Conservation (phyloP, 23 tunicate genomes). For the Clavelina lepadiformis region DNA sequence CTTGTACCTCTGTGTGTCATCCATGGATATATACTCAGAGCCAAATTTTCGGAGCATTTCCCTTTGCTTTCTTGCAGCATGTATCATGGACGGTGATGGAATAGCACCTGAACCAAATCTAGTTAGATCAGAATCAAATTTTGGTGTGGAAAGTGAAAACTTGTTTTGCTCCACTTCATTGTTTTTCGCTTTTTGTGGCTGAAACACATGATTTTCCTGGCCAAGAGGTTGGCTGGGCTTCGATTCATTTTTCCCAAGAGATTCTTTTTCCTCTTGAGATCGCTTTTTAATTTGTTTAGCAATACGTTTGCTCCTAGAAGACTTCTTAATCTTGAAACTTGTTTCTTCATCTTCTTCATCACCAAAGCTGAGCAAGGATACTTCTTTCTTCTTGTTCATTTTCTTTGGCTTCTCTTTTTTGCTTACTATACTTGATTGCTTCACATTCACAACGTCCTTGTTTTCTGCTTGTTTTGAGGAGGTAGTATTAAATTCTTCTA, state of each 20-base stretch:
- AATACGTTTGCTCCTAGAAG: conserved; percentile 78
- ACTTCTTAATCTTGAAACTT: conserved; percentile 55
- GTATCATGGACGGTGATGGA: conserved; percentile 79
- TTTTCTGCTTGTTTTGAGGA: background rate
- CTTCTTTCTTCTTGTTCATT: conserved; percentile 14
- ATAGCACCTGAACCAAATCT: too few species aligned
- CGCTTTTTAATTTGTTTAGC: conserved; percentile 85
- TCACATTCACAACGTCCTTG: background rate
- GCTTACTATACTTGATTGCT: background rate
- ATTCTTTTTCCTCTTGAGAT: conserved; percentile 58
- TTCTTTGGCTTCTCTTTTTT: conserved; percentile 41
- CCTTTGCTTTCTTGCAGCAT: conserved; percentile 84
- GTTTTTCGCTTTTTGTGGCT: conserved; percentile 11
- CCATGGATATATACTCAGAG: conserved; percentile 54
- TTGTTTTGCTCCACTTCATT: background rate
- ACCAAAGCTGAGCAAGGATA: conserved; percentile 78
- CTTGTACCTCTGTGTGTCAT: conserved; percentile 53
- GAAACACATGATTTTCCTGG: conserved; percentile 29
- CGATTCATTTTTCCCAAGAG: conserved; percentile 4
- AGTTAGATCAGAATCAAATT: conserved; percentile 24
- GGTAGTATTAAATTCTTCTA: background rate
- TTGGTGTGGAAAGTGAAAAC: conserved; percentile 3
- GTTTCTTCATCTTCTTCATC: conserved; percentile 65
- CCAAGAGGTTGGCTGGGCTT: background rate
- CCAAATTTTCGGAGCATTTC: conserved; percentile 89